Evolutionary conservation across 2,113 vertebrate genomes (phyloP).

Genomic region (Helogale parvula): DNA sequence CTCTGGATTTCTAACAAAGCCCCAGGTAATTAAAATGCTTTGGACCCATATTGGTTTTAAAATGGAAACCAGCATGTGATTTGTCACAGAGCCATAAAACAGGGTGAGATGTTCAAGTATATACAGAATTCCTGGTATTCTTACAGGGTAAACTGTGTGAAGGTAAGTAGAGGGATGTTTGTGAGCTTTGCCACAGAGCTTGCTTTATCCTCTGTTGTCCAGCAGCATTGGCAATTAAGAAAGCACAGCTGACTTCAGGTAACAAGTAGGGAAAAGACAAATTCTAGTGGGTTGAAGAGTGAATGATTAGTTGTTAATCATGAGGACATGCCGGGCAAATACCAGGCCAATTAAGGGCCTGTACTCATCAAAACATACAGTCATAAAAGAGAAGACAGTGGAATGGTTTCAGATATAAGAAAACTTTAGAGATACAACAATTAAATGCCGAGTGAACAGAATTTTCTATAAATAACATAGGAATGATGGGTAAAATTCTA

Average conservation of each 20-base stretch:
- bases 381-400: neutral
- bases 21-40: neutral
- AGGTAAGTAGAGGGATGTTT: neutral
- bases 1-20: neutral
- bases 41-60: neutral
- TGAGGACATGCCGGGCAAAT: slow-evolving; percentile 10
- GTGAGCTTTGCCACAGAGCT: neutral
- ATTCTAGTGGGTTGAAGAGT: neutral
- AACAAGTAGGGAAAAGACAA: neutral
- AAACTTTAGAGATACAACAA: neutral
- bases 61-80: neutral
- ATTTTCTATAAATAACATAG: neutral
- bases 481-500: slow-evolving; percentile 13
- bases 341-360: neutral
- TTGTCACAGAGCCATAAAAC: neutral
- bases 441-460: neutral
- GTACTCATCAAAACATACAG: neutral
- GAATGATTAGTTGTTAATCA: neutral
- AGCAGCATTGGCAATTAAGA: neutral
- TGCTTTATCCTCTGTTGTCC: neutral
- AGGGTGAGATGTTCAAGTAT: neutral
- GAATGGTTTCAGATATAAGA: neutral
- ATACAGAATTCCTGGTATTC: neutral
- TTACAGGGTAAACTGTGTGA: neutral
- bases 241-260: neutral